Evolutionary conservation across 2,113 vertebrate species (phyloP), one percentile per base, ranked within the genome.

Genomic region (Pangasianodon hypophthalmus): DNA sequence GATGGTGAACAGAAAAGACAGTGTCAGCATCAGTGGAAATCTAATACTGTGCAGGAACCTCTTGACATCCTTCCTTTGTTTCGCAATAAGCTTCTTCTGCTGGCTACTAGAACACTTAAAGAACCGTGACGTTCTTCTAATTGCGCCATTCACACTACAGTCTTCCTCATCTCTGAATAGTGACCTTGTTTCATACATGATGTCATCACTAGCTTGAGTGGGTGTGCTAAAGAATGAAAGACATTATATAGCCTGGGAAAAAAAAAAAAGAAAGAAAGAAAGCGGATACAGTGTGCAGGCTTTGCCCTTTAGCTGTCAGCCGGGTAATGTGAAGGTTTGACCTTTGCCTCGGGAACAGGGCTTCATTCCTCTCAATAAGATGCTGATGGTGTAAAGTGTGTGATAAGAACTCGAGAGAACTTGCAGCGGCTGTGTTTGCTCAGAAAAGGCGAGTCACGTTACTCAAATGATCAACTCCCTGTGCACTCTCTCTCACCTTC

Each of bases 21-120:
- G 44, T 73, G 77, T 18, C 71, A 58, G 52, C 80, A 77, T 85
- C 80, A 86, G 89, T 71, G 89, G 91, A 85, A 93, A 93, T 91
- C 93, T 87, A 26, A 94, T 92, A 90, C 77, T 82, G 82, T 50
- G 85, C 88, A 89, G 80, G 90, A 91, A 89, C 64, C 84, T 89
- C 69, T 62, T 48, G 37, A 83, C 81, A 83, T 6, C 29, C 46
- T 50, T n/a, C 13, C 79, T 58, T 37, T 56, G 81, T 58, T 58
- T 41, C 13, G 29, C 90, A 92, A 85, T 90, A 67, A 88, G 75
- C 80, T 67, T 84, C 87, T 90, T 86, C 86, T 91, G 86, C 88
- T 80, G 77, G 77, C 88, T 87, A 88, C 88, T 84, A 90, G 86
- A 86, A 71, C 91, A 89, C 71, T 89, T 88, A 16, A 58, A 86